Evolutionary conservation across 2,113 vertebrate species (phyloP).

Genomic region (Sorex araneus): DNA sequence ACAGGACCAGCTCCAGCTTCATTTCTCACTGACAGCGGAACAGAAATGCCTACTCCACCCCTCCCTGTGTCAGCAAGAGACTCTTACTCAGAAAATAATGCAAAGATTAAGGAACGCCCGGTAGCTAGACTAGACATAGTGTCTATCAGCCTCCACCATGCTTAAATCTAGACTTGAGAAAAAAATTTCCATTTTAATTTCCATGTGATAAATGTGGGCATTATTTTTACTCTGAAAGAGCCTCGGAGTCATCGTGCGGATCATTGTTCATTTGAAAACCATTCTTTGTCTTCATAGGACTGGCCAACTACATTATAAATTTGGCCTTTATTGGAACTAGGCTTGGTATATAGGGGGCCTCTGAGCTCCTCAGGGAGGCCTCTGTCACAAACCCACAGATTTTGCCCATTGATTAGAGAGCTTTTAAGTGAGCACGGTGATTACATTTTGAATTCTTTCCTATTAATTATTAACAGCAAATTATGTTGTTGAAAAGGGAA

Average conservation of each 20-base stretch:
- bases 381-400: conserved; percentile 53
- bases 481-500: conserved; percentile 78
- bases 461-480: conserved; percentile 85
- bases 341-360: not conserved
- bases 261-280: conserved; percentile 63
- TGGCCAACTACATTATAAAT: conserved; percentile 32
- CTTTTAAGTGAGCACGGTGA: conserved; percentile 74
- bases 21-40: not conserved
- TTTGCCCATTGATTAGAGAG: conserved; percentile 75
- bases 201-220: conserved; percentile 33
- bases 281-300: conserved; percentile 60
- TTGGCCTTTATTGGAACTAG: not conserved
- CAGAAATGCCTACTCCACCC: conserved; percentile 22
- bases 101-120: not conserved
- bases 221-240: conserved; percentile 65
- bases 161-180: conserved; percentile 23
- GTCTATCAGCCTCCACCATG: not conserved
- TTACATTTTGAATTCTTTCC: conserved; percentile 82
- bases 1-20: not conserved
- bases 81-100: conserved; percentile 12
- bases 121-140: not conserved
- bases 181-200: conserved; percentile 65
- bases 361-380: conserved; percentile 37
- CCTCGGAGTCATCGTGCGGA: conserved; percentile 25
- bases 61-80: not conserved